Base-by-base conservation (phyloP, 2,797 vertebrate genomes). In the Acestrorhynchus altus region DNA sequence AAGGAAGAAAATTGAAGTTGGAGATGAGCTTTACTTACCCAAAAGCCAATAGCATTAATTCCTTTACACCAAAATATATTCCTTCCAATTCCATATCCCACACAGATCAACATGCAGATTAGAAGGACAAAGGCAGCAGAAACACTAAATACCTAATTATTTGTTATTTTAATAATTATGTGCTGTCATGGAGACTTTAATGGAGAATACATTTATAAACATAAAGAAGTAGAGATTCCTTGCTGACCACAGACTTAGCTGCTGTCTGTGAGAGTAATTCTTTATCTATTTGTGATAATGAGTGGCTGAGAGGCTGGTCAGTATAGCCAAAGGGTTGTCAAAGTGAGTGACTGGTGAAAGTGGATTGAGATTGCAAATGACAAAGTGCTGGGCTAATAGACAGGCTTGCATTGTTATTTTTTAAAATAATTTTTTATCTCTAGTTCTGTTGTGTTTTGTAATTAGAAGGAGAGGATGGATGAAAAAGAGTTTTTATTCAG, bases 401-500 rank as follows among this genome's bases (percentile, higher is more conserved):
- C 26, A 44, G 7, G 24, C 22, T 64, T 42, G 31, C 13, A 20
- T 64, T n/a, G 24, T 28, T 16, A 15, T 15, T 66, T 46, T 66
- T 26, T n/a, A n/a, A n/a, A n/a, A n/a, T 35, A 47, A 8, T 1
- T 51, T 28, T 68, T 68, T 68, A 31, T 68, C 66, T 72, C n/a
- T 22, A 31, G 24, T 51, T 51, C 44, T 57, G 24, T 31, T 51
- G 70, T 78, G 61, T 49, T 6, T 59, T 59, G 20, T 39, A 26
- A 49, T 6, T 46, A 46, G 18, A 54, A 4, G 39, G 26, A 78
- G 40, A 63, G 47, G 46, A 42, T 13, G 54, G 57, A 39, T 18
- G 44, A 39, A 13, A 72, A 57, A 52, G 13, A 8, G 13, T 8
- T 28, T 35, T 46, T 76, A 15, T n/a, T 47, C 51, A 64, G 10